Percentiles rank a stretch among this genome's conserved stretches.
phyloP scores from a whole-genome alignment of 2,797 vertebrate genomes.

The Sebastes itinus region DNA sequence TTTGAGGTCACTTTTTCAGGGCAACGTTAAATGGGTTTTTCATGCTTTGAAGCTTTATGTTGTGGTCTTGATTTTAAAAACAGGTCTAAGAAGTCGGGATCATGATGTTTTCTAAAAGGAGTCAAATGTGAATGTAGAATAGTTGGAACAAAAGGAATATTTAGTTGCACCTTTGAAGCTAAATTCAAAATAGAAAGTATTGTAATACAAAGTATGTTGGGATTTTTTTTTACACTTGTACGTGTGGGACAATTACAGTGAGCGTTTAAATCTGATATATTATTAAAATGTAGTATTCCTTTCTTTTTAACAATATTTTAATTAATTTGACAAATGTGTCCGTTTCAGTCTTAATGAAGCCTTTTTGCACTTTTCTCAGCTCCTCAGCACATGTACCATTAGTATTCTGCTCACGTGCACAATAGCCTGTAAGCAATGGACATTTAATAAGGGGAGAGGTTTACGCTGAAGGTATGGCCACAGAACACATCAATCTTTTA shows the following conservation, averaged over 20 bases:
- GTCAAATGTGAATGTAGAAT: neutral
- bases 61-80: neutral
- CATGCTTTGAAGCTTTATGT: neutral
- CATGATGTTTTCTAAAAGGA: neutral
- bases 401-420: slow-evolving; percentile 72
- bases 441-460: slow-evolving; percentile 71
- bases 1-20: neutral
- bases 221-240: neutral
- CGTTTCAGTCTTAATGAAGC: slow-evolving; percentile 16
- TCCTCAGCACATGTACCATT: slow-evolving; percentile 52
- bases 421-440: slow-evolving; percentile 70
- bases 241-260: neutral
- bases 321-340: neutral
- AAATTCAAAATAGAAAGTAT: neutral
- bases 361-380: slow-evolving; percentile 29
- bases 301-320: neutral
- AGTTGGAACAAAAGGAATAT: neutral
- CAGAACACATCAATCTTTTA: slow-evolving; percentile 73
- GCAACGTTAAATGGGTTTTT: neutral
- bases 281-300: neutral
- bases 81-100: neutral
- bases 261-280: neutral
- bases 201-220: neutral
- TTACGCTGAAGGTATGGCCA: slow-evolving; percentile 70
- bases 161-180: neutral